phyloP scores from a whole-genome alignment of 2,797 vertebrate genomes.

The Ctenopoma kingsleyae region DNA sequence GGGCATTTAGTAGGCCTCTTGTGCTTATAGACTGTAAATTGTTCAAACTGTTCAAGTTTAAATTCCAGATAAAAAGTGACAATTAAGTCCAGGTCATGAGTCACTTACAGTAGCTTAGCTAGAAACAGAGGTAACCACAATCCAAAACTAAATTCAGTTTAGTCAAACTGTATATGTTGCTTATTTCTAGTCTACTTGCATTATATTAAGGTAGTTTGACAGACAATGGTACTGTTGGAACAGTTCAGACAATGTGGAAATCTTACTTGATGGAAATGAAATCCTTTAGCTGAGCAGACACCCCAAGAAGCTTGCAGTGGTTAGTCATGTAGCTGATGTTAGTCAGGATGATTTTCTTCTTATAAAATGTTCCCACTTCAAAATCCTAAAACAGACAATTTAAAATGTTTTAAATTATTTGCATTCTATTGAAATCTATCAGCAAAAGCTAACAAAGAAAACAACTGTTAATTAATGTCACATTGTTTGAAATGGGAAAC shows the following conservation, averaged over 20 bases:
- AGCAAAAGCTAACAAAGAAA: conserved; percentile 12
- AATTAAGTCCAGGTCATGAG: too few species aligned
- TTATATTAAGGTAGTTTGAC: not conserved
- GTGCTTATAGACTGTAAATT: too few species aligned
- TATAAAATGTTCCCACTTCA: conserved; percentile 90
- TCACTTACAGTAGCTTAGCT: too few species aligned
- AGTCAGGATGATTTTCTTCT: conserved; percentile 88
- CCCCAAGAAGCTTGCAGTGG: conserved; percentile 86
- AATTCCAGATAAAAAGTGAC: too few species aligned
- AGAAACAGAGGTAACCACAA: too few species aligned
- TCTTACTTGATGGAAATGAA: conserved; percentile 87
- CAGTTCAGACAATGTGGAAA: not conserved
- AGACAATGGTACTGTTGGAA: not conserved
- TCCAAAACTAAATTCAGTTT: too few species aligned
- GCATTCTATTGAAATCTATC: not conserved
- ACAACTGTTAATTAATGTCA: not conserved
- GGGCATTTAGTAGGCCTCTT: too few species aligned
- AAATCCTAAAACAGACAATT: conserved; percentile 87
- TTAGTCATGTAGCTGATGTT: conserved; percentile 88
- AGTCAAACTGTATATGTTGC: not conserved
- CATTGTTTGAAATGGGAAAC: not conserved
- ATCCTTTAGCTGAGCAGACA: conserved; percentile 86
- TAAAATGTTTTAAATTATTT: not conserved
- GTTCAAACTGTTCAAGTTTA: too few species aligned
- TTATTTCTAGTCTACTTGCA: not conserved